Conservation (phyloP, 2,888 invertebrate genomes). For the Philonicus albiceps region DNA sequence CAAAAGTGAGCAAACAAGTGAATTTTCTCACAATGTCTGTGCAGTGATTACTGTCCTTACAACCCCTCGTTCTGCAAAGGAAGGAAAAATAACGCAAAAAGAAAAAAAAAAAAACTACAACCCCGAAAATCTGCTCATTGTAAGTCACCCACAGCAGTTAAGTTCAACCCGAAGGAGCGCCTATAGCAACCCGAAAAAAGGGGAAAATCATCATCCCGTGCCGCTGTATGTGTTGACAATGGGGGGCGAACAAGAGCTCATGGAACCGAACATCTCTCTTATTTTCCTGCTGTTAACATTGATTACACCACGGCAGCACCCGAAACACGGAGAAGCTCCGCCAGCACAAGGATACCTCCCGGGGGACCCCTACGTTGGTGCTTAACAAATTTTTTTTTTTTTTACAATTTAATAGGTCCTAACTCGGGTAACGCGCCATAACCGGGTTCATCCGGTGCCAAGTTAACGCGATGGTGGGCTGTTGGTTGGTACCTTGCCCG, state of each 20-base stretch:
- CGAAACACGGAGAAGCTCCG: neutral
- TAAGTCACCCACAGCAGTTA: neutral
- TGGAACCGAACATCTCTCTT: slow-evolving; percentile 7
- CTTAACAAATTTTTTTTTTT: slow-evolving; percentile 45
- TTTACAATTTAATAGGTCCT: slow-evolving; percentile 40
- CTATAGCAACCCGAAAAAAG: neutral
- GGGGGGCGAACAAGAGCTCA: neutral
- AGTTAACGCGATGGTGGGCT: neutral
- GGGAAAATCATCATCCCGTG: neutral
- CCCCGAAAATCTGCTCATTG: neutral
- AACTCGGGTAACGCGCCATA: slow-evolving; percentile 24
- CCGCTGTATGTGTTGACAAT: neutral
- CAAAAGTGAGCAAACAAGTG: neutral
- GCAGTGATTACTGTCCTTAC: neutral
- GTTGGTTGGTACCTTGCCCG: neutral
- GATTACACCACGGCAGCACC: neutral
- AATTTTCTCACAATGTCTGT: neutral
- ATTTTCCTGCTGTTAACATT: slow-evolving; percentile 19
- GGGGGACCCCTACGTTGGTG: slow-evolving; percentile 33
- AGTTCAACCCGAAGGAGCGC: neutral
- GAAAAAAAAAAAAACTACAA: neutral
- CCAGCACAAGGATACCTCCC: slow-evolving; percentile 4
- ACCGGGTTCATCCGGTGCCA: neutral
- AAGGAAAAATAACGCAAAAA: neutral
- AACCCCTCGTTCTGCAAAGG: neutral